Evolutionary conservation across 2,113 vertebrate genomes (phyloP), one percentile per base, ranked within the genome.

Genomic region (Marmota flaviventris): DNA sequence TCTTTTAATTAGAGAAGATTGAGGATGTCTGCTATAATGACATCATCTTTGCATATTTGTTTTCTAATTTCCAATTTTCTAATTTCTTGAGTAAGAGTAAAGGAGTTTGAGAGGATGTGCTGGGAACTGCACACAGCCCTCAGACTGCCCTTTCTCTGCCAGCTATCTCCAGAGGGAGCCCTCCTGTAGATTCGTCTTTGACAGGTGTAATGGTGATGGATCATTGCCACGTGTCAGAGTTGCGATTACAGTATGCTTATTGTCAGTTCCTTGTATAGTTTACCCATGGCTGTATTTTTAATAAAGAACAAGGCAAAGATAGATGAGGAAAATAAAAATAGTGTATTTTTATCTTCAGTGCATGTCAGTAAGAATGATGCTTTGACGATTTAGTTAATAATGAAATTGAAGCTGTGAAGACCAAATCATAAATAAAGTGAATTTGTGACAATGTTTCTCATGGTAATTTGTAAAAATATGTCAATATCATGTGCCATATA

Each of bases 301-400:
- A 88, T 85, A 89, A 92, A 93, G 20, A 94, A 83, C 14, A 81
- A 95, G 73, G 27, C 67, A 89, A 92, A 76, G 48, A 93, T 42
- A 91, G 39, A 91, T 93, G 53, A 94, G 29, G 8, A 91, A 97
- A 89, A 93, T 51, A 42, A 5, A 63, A 83, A 83, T 10, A 73
- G 39, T 91, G 1, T n/a, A 29, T 81, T 90, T 97, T 92, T 89
- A 73, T 95, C 69, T 89, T 91, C 37, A 70, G 37, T 75, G 22
- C 37, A 29, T 76, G 70, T 89, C 86, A 94, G 37, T 86, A 75
- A 89, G 42, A 96, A 95, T 25, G 45, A 85, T 83, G 34, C 65
- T 65, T 12, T 86, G 63, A 89, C 58, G 65, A 79, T 89, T 95
- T 20, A 76, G 65, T 87, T 78, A 81, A 89, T 84, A 84, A 92